A percentile compares a stretch with the other conserved stretches of the same genome.
Conservation (phyloP, 2,888 invertebrate genomes). For the Ryuthela nishihirai region DNA sequence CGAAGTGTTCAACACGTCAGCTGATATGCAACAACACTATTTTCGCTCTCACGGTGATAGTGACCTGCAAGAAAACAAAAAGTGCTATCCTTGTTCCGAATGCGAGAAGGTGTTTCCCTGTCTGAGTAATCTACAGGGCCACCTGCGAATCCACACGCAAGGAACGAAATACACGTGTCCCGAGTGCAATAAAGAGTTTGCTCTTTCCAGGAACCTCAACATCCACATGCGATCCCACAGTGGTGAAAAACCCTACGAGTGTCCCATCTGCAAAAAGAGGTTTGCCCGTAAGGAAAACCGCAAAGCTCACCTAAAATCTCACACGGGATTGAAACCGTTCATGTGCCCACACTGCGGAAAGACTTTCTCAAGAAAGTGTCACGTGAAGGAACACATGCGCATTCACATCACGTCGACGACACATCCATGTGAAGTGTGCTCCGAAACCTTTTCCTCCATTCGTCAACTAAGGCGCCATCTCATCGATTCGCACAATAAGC, state of each 20-base stretch:
- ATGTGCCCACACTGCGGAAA: conserved; percentile 73
- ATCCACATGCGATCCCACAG: conserved; percentile 54
- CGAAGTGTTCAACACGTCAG: conserved; percentile 84
- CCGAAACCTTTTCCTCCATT: conserved; percentile 75
- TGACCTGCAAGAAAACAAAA: conserved; percentile 38
- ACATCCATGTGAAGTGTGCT: conserved; percentile 73
- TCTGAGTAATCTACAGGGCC: conserved; percentile 54
- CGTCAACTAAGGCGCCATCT: conserved; percentile 75
- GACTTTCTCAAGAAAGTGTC: conserved; percentile 75
- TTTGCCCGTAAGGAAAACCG: conserved; percentile 52
- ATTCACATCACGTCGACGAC: conserved; percentile 77
- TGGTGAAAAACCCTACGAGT: conserved; percentile 52
- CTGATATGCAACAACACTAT: conserved; percentile 81
- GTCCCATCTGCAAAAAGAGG: conserved; percentile 52
- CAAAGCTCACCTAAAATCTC: conserved; percentile 52
- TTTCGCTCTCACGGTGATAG: conserved; percentile 76
- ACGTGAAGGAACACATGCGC: conserved; percentile 74
- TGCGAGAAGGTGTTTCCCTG: conserved; percentile 54
- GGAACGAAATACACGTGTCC: conserved; percentile 51
- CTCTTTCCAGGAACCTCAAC: conserved; percentile 46
- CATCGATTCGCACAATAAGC: conserved; percentile 75
- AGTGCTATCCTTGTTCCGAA: conserved; percentile 50
- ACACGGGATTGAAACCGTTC: conserved; percentile 43
- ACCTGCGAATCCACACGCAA: conserved; percentile 53
- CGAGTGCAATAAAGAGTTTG: conserved; percentile 52